Percentiles rank a stretch among this genome's conserved stretches.
Conservation (phyloP, 2,888 invertebrate genomes). For the Tortricodes alternella region DNA sequence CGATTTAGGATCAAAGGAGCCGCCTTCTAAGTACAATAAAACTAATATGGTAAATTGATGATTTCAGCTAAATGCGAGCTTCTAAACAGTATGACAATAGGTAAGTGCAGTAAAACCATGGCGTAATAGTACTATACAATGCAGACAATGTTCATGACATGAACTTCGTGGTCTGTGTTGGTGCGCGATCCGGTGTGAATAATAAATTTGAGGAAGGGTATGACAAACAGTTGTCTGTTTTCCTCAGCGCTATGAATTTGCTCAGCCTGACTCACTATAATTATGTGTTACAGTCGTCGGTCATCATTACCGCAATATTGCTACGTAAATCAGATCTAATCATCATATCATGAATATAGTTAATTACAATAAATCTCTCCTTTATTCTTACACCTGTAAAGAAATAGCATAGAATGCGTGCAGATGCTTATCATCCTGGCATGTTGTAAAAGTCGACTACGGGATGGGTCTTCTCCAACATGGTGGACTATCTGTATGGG, state of each 20-base stretch:
- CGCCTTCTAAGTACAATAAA: neutral
- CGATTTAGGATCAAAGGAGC: constrained; percentile 10
- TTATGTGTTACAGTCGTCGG: too few relatives aligned
- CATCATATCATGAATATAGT: too few relatives aligned
- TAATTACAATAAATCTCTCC: too few relatives aligned
- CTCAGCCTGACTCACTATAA: neutral
- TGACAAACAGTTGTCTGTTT: neutral
- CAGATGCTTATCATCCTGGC: too few relatives aligned
- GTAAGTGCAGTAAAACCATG: neutral
- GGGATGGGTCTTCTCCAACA: too few relatives aligned
- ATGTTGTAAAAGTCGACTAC: too few relatives aligned
- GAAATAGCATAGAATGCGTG: too few relatives aligned
- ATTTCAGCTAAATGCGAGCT: neutral
- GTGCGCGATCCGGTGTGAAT: constrained; percentile 8
- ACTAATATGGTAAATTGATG: neutral
- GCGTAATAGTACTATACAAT: constrained; percentile 6
- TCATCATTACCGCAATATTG: too few relatives aligned
- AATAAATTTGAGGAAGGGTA: constrained; percentile 8
- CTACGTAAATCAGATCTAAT: too few relatives aligned
- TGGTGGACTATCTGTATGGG: too few relatives aligned
- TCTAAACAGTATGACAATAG: neutral
- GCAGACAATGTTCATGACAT: too few relatives aligned
- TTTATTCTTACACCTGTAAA: too few relatives aligned
- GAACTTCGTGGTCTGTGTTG: constrained; percentile 3
- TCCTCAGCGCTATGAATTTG: constrained; percentile 12